Evolutionary conservation across 2,888 invertebrate genomes (phyloP), one percentile per base, ranked within the genome.

Genomic region (Halictus quadricinctus): DNA sequence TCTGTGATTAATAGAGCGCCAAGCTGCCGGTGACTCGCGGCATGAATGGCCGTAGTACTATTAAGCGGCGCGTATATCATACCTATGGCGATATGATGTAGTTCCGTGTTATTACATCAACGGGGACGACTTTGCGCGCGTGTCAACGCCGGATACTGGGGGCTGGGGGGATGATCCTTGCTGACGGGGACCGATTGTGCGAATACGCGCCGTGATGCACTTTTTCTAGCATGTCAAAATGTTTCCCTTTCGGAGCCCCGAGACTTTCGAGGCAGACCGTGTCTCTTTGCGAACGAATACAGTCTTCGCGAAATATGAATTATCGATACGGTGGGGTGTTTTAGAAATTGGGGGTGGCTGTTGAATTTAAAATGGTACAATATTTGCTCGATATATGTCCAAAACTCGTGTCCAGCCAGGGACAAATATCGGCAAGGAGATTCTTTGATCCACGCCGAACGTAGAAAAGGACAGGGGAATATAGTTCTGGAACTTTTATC

Each of bases 1-100:
- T 93, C 92, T 90, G 88, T 92, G 93, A 93, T 93, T 93, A 93
- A 93, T 93, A 92, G 93, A 93, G 92, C 92, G 92, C 93, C 92
- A 92, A 93, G 92, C 92, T 90, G 91, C 89, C 90, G 90, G 90
- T 91, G 90, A 91, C 88, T 92, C 91, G 90, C 87, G 84, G 88
- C 92, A 91, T 92, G 93, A 92, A 92, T 92, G 92, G 91, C 87
- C 91, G 91, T 92, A 92, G 92, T 91, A 92, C 91, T 92, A 91
- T 91, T 91, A 91, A 90, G 87, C 90, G 83, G 81, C 88, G 84
- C 83, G 87, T 87, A 88, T 88, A 88, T 89, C 89, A 88, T 86
- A 87, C 85, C 86, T 82, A 80, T 77, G 85, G 86, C 81, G 81
- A 85, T 84, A 82, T 73, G 66, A 60, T 48, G 76, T 84, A 84